phyloP scores from a whole-genome alignment of 2,797 vertebrate genomes.

The Schizopygopsis malacanthus region DNA sequence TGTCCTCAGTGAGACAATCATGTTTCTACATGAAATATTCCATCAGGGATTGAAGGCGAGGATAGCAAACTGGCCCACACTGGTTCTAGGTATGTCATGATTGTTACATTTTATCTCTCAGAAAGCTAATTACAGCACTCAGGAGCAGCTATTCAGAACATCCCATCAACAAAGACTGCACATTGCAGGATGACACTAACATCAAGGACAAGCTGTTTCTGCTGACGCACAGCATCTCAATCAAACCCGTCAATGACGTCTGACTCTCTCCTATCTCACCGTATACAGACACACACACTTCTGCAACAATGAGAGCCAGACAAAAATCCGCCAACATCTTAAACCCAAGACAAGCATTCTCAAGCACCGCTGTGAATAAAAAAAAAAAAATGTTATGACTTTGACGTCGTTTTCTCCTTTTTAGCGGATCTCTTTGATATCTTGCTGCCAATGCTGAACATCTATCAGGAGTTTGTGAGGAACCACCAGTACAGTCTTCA shows the following conservation, averaged over 20 bases:
- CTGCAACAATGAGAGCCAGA: slow-evolving; percentile 67
- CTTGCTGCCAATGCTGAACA: slow-evolving; percentile 98
- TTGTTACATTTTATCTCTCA: slow-evolving; percentile 42
- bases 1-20: slow-evolving; percentile 92
- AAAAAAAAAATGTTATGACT: not conserved
- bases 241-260: slow-evolving; percentile 65
- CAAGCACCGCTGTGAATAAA: slow-evolving; percentile 55
- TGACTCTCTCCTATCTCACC: slow-evolving; percentile 68
- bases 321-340: slow-evolving; percentile 64
- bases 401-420: slow-evolving; percentile 37
- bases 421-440: slow-evolving; percentile 98
- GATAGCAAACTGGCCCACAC: slow-evolving; percentile 97
- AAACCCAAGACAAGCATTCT: slow-evolving; percentile 71
- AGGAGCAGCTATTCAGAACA: slow-evolving; percentile 41
- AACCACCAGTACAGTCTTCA: slow-evolving; percentile 99
- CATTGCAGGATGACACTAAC: slow-evolving; percentile 47
- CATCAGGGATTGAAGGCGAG: slow-evolving; percentile 98
- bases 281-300: slow-evolving; percentile 63
- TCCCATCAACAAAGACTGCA: slow-evolving; percentile 46
- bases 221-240: slow-evolving; percentile 59
- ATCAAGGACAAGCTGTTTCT: slow-evolving; percentile 65
- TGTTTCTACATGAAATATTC: slow-evolving; percentile 99
- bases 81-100: slow-evolving; percentile 91
- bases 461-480: slow-evolving; percentile 99
- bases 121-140: slow-evolving; percentile 44